Evolutionary conservation across 1,140 invertebrate species (phyloP), one percentile per base, ranked within the genome.

Genomic region (Pogonognathellus flavescens): DNA sequence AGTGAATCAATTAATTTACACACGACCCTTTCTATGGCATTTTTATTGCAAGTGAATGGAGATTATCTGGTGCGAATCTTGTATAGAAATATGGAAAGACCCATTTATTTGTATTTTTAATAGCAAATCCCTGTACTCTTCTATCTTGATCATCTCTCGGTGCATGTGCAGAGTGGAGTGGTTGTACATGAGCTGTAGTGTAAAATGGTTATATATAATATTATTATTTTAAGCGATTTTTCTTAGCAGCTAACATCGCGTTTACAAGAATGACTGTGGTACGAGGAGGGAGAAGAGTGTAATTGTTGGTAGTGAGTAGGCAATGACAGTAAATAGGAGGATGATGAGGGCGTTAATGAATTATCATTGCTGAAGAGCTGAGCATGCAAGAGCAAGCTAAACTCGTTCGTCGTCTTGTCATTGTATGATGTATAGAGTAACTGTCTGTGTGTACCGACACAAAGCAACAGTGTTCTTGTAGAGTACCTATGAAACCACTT

Each of bases 281-380:
- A 62, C 60, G 18, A 7, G 16, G 16, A 59, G 57, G 11, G 57
- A 59, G 18, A 14, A 62, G 18, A 62, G 22, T 20, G 60, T 62
- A 22, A 22, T n/a, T 22, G 13, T 62, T 22, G 60, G 60, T 62
- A 62, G 25, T 62, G 60, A 62, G 25, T 62, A 62, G 25, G 60
- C 25, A 62, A 62, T 62, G 60, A 62, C 60, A 22, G 60, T 62
- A 62, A 20, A 62, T 62, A 59, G 25, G 18, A 72, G 66, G 66
- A 49, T 41, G 66, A 72, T 72, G 66, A 72, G 60, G 31, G 25
- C 22, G 66, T 41, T 72, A 72, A 72, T 72, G 66, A 72, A 70
- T 70, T 70, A 70, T 70, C 31, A 72, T 49, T 72, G 31, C 3
- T 14, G 31, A n/a, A 11, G n/a, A n/a, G 1, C 9, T 9, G n/a